phyloP scores from a whole-genome alignment of 1,140 invertebrate species.

The Asbolus verrucosus region DNA sequence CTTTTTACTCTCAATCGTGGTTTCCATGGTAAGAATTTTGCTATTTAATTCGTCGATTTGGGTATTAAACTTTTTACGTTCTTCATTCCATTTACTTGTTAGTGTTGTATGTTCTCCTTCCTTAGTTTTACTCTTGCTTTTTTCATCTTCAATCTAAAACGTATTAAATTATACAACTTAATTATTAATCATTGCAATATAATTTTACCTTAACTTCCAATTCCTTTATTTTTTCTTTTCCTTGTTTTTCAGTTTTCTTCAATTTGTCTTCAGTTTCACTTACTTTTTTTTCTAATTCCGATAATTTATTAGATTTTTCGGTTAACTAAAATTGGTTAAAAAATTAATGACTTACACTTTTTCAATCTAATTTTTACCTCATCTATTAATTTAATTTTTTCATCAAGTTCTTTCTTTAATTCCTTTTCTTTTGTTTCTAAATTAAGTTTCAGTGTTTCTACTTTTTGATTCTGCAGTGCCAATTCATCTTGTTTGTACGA shows the following conservation, averaged over 20 bases:
- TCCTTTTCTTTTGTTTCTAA: slow-evolving; percentile 71
- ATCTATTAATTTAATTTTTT: slow-evolving; percentile 68
- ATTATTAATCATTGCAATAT: no score
- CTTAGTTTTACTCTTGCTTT: slow-evolving; percentile 68
- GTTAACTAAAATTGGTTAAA: slow-evolving; percentile 65
- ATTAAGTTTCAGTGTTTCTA: slow-evolving; percentile 69
- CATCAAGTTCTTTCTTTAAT: slow-evolving; percentile 71
- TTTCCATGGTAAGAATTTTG: slow-evolving; percentile 71
- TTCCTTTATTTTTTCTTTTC: slow-evolving; percentile 72
- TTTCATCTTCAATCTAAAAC: slow-evolving; percentile 71
- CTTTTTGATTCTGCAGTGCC: slow-evolving; percentile 68
- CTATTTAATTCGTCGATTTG: slow-evolving; percentile 67
- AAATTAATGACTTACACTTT: slow-evolving; percentile 14
- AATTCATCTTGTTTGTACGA: slow-evolving; percentile 68
- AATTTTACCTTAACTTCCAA: slow-evolving; percentile 73
- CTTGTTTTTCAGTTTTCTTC: slow-evolving; percentile 71
- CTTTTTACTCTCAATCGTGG: slow-evolving; percentile 70
- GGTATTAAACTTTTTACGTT: slow-evolving; percentile 60
- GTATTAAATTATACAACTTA: no score
- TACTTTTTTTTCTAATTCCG: slow-evolving; percentile 70
- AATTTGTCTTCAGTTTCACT: slow-evolving; percentile 73
- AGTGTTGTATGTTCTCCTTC: slow-evolving; percentile 71
- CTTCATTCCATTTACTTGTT: slow-evolving; percentile 70
- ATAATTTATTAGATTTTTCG: slow-evolving; percentile 70
- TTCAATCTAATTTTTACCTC: slow-evolving; percentile 62